Base-by-base conservation (phyloP, 2,797 vertebrate genomes). In the Staurois parvus region DNA sequence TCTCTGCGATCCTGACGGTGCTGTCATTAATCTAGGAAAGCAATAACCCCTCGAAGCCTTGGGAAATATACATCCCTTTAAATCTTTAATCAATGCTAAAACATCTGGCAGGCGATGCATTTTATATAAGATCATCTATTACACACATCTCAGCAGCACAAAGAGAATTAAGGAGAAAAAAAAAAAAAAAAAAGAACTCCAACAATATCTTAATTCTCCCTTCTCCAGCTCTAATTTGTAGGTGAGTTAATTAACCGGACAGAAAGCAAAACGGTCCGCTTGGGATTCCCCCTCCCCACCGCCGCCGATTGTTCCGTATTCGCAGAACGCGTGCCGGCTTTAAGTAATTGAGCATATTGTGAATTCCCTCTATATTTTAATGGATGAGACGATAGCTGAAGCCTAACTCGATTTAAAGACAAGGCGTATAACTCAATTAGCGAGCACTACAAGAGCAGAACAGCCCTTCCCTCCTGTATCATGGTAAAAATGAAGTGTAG, bases 51-150 rank as follows among this genome's bases (percentile, higher is more conserved):
- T 86, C 76, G 89, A 66, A 66, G 59, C 9, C n/a, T 0, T 0
- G 68, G 59, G 45, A 74, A 87, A 81, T 29, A 0, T 0, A 0
- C 21, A 85, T 87, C 82, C 72, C 48, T 67, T 21, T 12, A 79
- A 84, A 86, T 81, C 90, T 91, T 90, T 88, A 87, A 88, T 90
- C 74, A 86, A 77, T 24, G 4, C 80, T 30, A 76, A 89, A 91
- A 87, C 69, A 87, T 40, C 15, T 82, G 77, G 88, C 42, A 32
- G 80, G 45, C 74, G 85, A 85, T 29, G 11, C 66, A 80, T 69
- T 32, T 88, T 70, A 56, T 1, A 0, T 26, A 77, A 74, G 19
- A 80, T 34, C 21, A 88, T 28, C 76, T 74, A 85, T 64, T 78
- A 56, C 42, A 56, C 24, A 81, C 78, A 81, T 29, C 26, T 64